phyloP scores from a whole-genome alignment of 2,888 invertebrate species.

The Idaea aversata region DNA sequence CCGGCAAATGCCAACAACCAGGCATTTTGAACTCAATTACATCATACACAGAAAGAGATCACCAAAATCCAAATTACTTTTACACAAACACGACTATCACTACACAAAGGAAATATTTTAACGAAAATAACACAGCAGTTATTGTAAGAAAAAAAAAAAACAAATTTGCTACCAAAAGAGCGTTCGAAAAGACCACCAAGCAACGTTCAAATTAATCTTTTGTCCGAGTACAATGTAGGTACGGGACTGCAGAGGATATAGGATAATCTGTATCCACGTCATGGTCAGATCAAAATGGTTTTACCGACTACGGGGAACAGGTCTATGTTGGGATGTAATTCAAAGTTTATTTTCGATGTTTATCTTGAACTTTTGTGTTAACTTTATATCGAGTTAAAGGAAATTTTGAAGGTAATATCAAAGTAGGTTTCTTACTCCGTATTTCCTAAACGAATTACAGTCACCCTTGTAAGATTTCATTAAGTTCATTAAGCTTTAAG shows the following conservation, averaged over 20 bases:
- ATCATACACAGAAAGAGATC: constrained; percentile 25
- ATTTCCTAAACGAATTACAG: background rate
- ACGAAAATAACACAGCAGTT: background rate
- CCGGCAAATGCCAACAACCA: constrained; percentile 74
- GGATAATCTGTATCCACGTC: constrained; percentile 14
- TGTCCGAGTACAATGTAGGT: constrained; percentile 29
- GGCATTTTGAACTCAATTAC: constrained; percentile 53
- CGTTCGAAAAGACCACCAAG: constrained; percentile 7
- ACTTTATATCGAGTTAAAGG: background rate
- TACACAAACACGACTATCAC: no score
- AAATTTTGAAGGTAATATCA: background rate
- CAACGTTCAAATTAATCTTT: constrained; percentile 29
- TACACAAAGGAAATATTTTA: background rate
- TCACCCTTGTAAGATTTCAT: background rate
- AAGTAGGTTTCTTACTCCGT: background rate
- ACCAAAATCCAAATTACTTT: constrained; percentile 7
- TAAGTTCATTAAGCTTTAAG: background rate
- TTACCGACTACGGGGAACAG: background rate
- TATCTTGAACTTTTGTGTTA: background rate
- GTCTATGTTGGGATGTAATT: background rate
- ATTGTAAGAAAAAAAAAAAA: background rate
- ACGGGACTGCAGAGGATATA: constrained; percentile 19
- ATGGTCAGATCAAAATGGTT: constrained; percentile 13
- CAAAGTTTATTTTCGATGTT: background rate
- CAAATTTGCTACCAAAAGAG: background rate